Evolutionary conservation across 2,113 vertebrate species (phyloP).

Genomic region (Pantherophis guttatus): DNA sequence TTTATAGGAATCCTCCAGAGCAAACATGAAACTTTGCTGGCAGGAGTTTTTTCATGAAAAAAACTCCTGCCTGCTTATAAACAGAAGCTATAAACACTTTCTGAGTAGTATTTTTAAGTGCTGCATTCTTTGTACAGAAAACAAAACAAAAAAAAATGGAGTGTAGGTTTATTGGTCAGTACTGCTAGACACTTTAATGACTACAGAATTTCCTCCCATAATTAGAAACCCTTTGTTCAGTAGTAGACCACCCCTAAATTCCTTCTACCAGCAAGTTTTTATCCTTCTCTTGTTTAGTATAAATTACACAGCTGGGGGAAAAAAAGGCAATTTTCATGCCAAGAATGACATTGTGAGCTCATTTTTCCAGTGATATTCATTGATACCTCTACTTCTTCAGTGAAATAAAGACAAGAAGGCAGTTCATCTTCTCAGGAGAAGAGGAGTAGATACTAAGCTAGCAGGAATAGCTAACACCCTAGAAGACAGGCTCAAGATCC

Average conservation of each 20-base stretch:
- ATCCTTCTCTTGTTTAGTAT: background rate
- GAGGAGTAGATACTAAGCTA: no score
- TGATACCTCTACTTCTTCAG: background rate
- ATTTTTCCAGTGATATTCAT: background rate
- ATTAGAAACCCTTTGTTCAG: background rate
- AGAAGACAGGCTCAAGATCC: no score
- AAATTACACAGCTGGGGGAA: background rate
- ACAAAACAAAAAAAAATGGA: background rate
- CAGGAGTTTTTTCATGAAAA: conserved; percentile 5
- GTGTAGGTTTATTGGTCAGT: background rate
- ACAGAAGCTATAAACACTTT: conserved; percentile 12
- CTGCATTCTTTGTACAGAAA: conserved; percentile 14
- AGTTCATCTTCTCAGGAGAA: background rate
- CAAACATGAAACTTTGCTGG: conserved; percentile 25
- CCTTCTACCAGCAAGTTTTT: background rate
- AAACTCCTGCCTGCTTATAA: conserved; percentile 27
- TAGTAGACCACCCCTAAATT: background rate
- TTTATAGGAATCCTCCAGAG: conserved; percentile 22
- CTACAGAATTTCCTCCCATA: background rate
- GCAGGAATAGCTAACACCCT: no score
- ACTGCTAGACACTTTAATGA: conserved; percentile 3
- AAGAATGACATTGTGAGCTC: background rate
- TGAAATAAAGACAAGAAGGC: background rate
- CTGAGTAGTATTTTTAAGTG: conserved; percentile 19
- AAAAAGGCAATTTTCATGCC: background rate